Conservation (phyloP, 2,888 invertebrate genomes). For the Nomada ruficornis region DNA sequence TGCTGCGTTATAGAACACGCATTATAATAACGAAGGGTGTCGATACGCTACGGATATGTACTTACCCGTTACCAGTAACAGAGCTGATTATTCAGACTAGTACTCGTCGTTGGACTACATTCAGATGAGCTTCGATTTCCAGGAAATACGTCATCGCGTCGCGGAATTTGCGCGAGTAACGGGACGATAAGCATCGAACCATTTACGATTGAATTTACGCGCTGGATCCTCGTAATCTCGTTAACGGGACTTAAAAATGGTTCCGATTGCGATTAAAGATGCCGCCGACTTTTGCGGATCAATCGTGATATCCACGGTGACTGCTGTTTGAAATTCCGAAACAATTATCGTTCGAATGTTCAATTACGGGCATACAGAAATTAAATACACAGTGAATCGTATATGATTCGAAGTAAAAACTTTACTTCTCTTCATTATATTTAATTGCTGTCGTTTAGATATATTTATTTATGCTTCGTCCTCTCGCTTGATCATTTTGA, state of each 20-base stretch:
- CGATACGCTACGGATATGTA: not conserved
- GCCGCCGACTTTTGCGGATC: not conserved
- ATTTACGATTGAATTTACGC: slow-evolving; percentile 35
- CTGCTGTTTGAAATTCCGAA: not conserved
- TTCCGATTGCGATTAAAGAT: slow-evolving; percentile 5
- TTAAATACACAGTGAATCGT: too few species aligned
- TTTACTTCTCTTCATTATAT: too few species aligned
- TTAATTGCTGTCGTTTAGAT: too few species aligned
- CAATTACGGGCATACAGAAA: not conserved
- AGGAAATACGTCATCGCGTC: slow-evolving; percentile 13
- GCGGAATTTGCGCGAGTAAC: slow-evolving; percentile 24
- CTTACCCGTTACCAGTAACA: not conserved
- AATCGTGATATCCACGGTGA: not conserved
- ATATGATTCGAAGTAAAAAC: too few species aligned
- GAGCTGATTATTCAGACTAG: slow-evolving; percentile 25
- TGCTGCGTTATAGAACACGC: not conserved
- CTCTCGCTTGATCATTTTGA: too few species aligned
- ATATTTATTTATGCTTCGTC: too few species aligned
- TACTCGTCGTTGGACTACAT: not conserved
- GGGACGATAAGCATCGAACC: slow-evolving; percentile 25
- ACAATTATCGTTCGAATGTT: not conserved
- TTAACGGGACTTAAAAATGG: slow-evolving; percentile 29
- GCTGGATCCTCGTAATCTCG: slow-evolving; percentile 25
- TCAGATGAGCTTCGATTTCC: slow-evolving; percentile 42
- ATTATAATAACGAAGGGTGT: slow-evolving; percentile 7